A percentile compares a stretch with the other conserved stretches of the same genome.
Evolutionary conservation across 2,113 vertebrate genomes (phyloP).

Genomic region (Hyaena hyaena): DNA sequence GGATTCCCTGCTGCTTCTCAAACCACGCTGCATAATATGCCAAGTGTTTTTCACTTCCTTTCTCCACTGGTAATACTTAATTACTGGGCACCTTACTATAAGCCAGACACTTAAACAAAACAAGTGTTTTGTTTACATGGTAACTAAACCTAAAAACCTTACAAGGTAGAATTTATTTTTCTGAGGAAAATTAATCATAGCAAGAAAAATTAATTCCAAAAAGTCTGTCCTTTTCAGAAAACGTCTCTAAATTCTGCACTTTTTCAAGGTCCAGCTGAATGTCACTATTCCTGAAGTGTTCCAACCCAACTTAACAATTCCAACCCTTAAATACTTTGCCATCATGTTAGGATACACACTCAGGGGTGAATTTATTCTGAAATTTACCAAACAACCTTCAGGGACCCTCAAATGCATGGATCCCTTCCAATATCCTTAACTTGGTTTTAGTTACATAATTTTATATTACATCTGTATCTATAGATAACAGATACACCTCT

Average conservation of each 20-base stretch:
- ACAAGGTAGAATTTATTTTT: constrained; percentile 3
- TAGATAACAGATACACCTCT: neutral
- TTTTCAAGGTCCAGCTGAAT: constrained; percentile 1
- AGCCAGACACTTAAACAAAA: neutral
- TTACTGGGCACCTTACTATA: neutral
- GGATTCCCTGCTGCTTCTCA: neutral
- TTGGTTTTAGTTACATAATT: constrained; percentile 14
- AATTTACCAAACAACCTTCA: constrained; percentile 15
- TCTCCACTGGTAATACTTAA: neutral
- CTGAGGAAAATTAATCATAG: neutral
- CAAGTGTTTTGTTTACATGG: constrained; percentile 19
- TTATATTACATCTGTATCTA: neutral
- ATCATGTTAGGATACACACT: neutral
- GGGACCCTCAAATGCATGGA: neutral
- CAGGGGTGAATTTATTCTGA: constrained; percentile 30
- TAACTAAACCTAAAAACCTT: constrained; percentile 32
- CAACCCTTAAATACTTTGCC: neutral
- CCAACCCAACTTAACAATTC: neutral
- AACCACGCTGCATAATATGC: neutral
- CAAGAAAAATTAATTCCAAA: neutral
- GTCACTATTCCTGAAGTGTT: neutral
- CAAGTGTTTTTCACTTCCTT: constrained; percentile 22
- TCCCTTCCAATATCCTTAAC: neutral
- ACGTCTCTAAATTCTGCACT: neutral
- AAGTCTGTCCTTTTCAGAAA: neutral